phyloP scores from a whole-genome alignment of 2,888 invertebrate species.

The Salpingus planirostris region DNA sequence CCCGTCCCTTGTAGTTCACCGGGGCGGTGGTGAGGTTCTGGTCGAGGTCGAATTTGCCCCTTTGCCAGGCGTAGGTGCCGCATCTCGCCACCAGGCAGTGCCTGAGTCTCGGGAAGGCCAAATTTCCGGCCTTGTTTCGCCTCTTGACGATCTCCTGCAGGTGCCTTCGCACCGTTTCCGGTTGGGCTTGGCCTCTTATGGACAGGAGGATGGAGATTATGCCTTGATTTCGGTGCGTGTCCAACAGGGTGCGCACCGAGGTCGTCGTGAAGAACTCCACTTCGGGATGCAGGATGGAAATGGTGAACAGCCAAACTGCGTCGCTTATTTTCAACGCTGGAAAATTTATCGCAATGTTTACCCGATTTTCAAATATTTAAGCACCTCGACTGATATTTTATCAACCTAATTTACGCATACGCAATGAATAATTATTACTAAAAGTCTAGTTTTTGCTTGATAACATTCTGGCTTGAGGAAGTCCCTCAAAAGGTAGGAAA shows the following conservation, averaged over 20 bases:
- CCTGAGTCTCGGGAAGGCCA: slow-evolving; percentile 58
- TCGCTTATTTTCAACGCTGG: slow-evolving; percentile 30
- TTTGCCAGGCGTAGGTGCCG: slow-evolving; percentile 72
- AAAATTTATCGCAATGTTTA: no score
- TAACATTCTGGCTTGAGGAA: no score
- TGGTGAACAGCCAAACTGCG: slow-evolving; percentile 29
- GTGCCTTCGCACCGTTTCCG: slow-evolving; percentile 35
- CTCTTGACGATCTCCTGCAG: slow-evolving; percentile 48
- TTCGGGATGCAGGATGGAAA: slow-evolving; percentile 34
- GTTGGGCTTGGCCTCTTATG: slow-evolving; percentile 46
- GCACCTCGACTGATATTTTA: no score
- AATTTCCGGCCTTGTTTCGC: slow-evolving; percentile 49
- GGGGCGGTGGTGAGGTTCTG: slow-evolving; percentile 61
- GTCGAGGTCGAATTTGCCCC: slow-evolving; percentile 52
- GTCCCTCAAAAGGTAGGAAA: no score
- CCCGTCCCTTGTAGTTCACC: slow-evolving; percentile 57
- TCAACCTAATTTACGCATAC: no score
- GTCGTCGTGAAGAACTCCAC: slow-evolving; percentile 36
- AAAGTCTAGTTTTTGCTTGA: no score
- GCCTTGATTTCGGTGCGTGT: slow-evolving; percentile 65
- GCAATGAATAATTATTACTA: no score
- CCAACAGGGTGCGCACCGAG: slow-evolving; percentile 55
- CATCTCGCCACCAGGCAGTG: slow-evolving; percentile 61
- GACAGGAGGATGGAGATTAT: slow-evolving; percentile 61
- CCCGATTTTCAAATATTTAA: no score